A percentile compares a stretch with the other conserved stretches of the same genome.
phyloP scores from a whole-genome alignment of 2,797 vertebrate species.

The Eremophila alpestris region DNA sequence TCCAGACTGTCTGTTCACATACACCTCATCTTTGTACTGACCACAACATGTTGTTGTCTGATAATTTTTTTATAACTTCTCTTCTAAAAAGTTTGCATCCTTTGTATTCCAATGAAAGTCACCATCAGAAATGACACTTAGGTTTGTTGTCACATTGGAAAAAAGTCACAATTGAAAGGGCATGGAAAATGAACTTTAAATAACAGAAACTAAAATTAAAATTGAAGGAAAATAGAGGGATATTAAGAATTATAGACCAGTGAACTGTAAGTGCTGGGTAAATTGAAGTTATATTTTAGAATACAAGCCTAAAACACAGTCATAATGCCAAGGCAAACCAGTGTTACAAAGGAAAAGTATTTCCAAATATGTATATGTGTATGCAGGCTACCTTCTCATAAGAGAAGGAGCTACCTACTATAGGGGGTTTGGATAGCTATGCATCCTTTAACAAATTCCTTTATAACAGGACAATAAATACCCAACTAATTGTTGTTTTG shows the following conservation, averaged over 20 bases:
- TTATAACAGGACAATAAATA: not conserved
- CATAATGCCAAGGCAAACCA: not conserved
- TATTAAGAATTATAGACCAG: conserved; percentile 51
- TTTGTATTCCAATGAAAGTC: not conserved
- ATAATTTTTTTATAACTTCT: not conserved
- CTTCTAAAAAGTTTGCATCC: not conserved
- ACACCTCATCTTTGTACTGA: not conserved
- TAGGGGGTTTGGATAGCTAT: not conserved
- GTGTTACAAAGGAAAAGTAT: not conserved
- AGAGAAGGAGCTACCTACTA: not conserved
- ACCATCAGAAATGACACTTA: not conserved
- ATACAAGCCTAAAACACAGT: not conserved
- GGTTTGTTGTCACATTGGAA: not conserved
- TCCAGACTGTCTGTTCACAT: not conserved
- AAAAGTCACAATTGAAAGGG: not conserved
- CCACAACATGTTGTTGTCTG: not conserved
- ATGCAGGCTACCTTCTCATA: not conserved
- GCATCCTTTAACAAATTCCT: not conserved
- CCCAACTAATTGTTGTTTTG: not conserved
- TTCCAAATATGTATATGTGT: not conserved
- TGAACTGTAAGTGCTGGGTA: conserved; percentile 36
- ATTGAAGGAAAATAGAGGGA: not conserved
- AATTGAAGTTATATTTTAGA: conserved; percentile 42
- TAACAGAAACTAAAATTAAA: not conserved
- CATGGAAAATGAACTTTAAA: conserved; percentile 29